Percentiles rank a stretch among this genome's conserved stretches.
phyloP scores from a whole-genome alignment of 1,140 invertebrate genomes.

The Drosophila carrolli region DNA sequence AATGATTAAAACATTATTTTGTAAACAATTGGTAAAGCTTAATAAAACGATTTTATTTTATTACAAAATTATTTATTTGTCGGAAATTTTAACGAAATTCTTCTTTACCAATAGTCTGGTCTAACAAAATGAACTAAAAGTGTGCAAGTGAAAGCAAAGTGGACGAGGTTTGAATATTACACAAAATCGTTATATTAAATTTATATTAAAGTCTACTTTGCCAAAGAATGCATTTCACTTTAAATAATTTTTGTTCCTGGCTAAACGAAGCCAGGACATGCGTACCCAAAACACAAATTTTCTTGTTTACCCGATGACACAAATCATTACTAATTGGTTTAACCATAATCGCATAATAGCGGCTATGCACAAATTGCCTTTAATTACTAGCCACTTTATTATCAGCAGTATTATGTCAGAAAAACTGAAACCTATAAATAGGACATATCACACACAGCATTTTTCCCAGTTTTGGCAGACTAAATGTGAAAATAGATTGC shows the following conservation, averaged over 20 bases:
- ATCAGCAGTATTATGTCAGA: slow-evolving; percentile 25
- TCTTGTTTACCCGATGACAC: slow-evolving; percentile 6
- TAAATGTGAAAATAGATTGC: slow-evolving; percentile 4
- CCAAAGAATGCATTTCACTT: background rate
- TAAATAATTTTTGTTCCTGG: background rate
- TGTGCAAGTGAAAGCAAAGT: too few relatives aligned
- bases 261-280: background rate
- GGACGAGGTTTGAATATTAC: too few relatives aligned
- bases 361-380: slow-evolving; percentile 30
- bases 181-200: background rate
- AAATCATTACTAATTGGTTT: slow-evolving; percentile 39
- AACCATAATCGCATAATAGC: slow-evolving; percentile 31
- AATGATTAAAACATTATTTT: too few relatives aligned
- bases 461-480: slow-evolving; percentile 3
- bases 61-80: too few relatives aligned
- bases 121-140: background rate
- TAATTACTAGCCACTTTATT: slow-evolving; percentile 31
- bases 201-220: too few relatives aligned
- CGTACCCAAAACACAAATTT: slow-evolving; percentile 4
- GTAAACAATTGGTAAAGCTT: too few relatives aligned
- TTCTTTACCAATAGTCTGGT: background rate
- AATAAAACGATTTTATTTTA: too few relatives aligned
- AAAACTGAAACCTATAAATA: slow-evolving; percentile 24
- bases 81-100: too few relatives aligned
- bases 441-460: slow-evolving; percentile 1